These are phyloP conservation scores for Hydrotaea cyrtoneurina DNA, from an alignment of 2,888 invertebrate species.

Conservation along the genomic window DNA sequence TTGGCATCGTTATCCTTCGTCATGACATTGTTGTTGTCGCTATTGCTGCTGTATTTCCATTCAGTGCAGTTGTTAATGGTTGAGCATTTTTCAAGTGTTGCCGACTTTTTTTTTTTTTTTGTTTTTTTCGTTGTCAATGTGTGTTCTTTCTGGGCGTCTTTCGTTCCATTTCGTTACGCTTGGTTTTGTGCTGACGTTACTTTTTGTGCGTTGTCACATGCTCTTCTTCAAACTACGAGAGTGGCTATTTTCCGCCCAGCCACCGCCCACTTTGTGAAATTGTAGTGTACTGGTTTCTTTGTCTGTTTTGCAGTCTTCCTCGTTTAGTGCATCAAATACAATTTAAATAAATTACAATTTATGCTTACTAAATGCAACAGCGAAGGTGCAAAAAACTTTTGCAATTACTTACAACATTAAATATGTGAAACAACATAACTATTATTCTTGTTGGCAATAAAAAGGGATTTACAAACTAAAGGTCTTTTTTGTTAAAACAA, in stretches of 20 bases:
- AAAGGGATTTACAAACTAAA: constrained; percentile 2
- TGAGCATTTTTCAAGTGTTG: constrained; percentile 22
- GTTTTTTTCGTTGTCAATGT: too few relatives aligned
- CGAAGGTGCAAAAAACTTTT: constrained; percentile 18
- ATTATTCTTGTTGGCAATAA: constrained; percentile 6
- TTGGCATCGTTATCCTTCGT: constrained; percentile 14
- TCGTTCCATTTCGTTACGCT: neutral
- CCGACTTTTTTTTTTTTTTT: neutral
- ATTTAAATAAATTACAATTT: constrained; percentile 45
- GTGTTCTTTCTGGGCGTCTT: neutral
- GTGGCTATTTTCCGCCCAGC: neutral
- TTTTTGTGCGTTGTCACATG: constrained; percentile 3
- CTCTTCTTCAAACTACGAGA: neutral
- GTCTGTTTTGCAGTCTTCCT: neutral
- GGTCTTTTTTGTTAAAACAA: constrained; percentile 18
- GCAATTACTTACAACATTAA: constrained; percentile 19
- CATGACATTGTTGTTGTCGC: constrained; percentile 14
- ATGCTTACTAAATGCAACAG: constrained; percentile 27
- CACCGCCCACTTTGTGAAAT: neutral
- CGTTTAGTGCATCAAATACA: neutral
- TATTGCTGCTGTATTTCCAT: neutral
- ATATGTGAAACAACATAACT: constrained; percentile 23
- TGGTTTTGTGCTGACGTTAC: constrained; percentile 31
- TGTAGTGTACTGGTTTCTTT: neutral
- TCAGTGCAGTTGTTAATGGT: constrained; percentile 21